Evolutionary conservation across 2,113 vertebrate species (phyloP).

Genomic region (Syngnathus scovelli): DNA sequence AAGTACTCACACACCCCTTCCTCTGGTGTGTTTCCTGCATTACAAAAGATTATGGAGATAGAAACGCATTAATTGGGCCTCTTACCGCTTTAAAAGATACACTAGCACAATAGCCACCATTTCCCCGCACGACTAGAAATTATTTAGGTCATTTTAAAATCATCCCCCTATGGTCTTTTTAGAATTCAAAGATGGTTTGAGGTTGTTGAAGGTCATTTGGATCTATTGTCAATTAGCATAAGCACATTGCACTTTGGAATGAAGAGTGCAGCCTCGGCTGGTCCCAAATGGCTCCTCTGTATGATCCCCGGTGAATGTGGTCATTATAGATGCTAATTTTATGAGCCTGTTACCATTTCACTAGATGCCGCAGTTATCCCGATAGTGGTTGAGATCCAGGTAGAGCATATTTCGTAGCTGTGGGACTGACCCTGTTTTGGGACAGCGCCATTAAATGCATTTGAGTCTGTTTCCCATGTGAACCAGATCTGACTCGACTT

Average conservation of each 20-base stretch:
- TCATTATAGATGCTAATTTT: slow-evolving; percentile 42
- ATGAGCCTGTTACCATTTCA: slow-evolving; percentile 31
- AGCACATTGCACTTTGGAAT: slow-evolving; percentile 39
- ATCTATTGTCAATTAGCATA: slow-evolving; percentile 56
- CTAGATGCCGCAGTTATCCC: slow-evolving; percentile 28
- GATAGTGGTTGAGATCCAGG: slow-evolving; percentile 38
- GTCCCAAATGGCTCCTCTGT: slow-evolving; percentile 35
- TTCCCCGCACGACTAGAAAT: slow-evolving; percentile 42
- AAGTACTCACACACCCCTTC: slow-evolving; percentile 43
- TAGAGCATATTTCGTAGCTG: slow-evolving; percentile 22
- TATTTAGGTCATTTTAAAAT: slow-evolving; percentile 62
- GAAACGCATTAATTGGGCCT: slow-evolving; percentile 50
- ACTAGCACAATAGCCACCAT: slow-evolving; percentile 31
- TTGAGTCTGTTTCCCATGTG: neutral
- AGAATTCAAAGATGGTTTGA: slow-evolving; percentile 56
- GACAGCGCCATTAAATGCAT: slow-evolving; percentile 22
- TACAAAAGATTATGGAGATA: slow-evolving; percentile 47
- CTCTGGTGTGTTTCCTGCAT: slow-evolving; percentile 42
- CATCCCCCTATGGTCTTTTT: slow-evolving; percentile 51
- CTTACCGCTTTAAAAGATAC: slow-evolving; percentile 44
- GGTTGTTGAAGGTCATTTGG: slow-evolving; percentile 58
- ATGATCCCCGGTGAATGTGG: slow-evolving; percentile 39
- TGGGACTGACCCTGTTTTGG: slow-evolving; percentile 39
- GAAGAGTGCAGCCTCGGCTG: slow-evolving; percentile 28
- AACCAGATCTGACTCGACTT: neutral